A percentile compares a stretch with the other conserved stretches of the same genome.
Evolutionary conservation across 2,113 vertebrate genomes (phyloP).

Genomic region (Oncorhynchus mykiss): DNA sequence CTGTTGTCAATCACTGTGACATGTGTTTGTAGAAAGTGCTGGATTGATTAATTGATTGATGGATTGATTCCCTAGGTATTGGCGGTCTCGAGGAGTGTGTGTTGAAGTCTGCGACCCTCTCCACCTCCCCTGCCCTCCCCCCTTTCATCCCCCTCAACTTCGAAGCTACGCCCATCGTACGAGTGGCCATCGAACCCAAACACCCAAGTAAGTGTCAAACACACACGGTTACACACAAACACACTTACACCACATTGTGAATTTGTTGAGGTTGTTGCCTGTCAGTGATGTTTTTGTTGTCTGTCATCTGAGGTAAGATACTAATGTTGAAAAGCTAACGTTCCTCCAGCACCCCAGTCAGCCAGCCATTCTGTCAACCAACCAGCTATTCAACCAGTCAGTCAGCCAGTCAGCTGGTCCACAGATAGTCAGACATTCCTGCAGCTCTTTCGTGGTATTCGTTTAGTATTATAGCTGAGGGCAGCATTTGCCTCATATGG

Average conservation of each 20-base stretch:
- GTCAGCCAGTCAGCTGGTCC: neutral
- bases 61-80: conserved; percentile 76
- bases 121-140: conserved; percentile 81
- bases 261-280: no score
- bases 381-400: no score
- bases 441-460: neutral
- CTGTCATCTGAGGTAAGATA: neutral
- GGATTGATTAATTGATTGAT: neutral
- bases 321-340: neutral
- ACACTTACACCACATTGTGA: conserved; percentile 7
- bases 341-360: neutral
- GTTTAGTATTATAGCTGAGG: neutral
- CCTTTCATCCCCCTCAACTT: conserved; percentile 92
- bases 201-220: conserved; percentile 84
- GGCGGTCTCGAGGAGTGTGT: conserved; percentile 89
- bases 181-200: conserved; percentile 91
- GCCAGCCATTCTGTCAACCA: no score
- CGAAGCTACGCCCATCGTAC: conserved; percentile 90
- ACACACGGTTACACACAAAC: neutral
- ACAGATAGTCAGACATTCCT: no score
- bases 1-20: no score
- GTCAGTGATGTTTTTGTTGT: neutral
- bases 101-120: conserved; percentile 92
- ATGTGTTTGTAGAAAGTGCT: no score
- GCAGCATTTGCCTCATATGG: neutral